Base-by-base conservation (phyloP, 1,140 invertebrate genomes). In the Lepidurus packardi region DNA sequence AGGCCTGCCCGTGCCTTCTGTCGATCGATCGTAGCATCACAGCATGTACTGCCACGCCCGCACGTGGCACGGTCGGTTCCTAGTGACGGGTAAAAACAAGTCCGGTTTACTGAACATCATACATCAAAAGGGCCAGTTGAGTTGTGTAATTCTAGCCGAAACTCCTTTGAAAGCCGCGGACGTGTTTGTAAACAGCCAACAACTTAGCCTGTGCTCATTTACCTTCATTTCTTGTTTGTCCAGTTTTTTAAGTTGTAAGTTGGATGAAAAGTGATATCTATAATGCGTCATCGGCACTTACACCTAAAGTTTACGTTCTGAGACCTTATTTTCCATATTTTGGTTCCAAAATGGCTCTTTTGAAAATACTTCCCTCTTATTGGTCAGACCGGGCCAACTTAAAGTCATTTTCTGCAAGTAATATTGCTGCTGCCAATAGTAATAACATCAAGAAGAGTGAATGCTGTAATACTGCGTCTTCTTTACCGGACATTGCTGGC, bases 161-260 rank as follows among this genome's bases (percentile, higher is more conserved):
- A 34, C 34, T 34, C 34, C 53, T 8, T 9, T 6, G 1, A 0
- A 21, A 21, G 53, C 8, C 5, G 53, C 53, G 53, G 53, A 9
- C 53, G 21, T 65, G 53, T 65, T 65, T 65, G 53, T 65, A 65
- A 65, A 65, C 53, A 65, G 53, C 53, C 53, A 7, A 65, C 16
- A 65, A 4, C n/a, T 9, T 13, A n/a, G 21, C 13, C 13, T 13
- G 21, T n/a, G 53, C 53, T 21, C n/a, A 65, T 65, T 4, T 34
- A 4, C 34, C 3, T 34, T 34, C 34, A 34, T 34, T 34, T 34
- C 34, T 34, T 34, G 34, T 34, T 34, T 34, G 34, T 34, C 34
- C 34, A 34, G 34, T 34, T 34, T 34, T 34, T 34, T 34, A 4
- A 34, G 4, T 34, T 34, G 3, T 3, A 34, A 34, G 3, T 34